These are phyloP conservation scores for Stomatorhinus walkeri DNA, from an alignment of 2,797 vertebrate species.

Conservation along the genomic window DNA sequence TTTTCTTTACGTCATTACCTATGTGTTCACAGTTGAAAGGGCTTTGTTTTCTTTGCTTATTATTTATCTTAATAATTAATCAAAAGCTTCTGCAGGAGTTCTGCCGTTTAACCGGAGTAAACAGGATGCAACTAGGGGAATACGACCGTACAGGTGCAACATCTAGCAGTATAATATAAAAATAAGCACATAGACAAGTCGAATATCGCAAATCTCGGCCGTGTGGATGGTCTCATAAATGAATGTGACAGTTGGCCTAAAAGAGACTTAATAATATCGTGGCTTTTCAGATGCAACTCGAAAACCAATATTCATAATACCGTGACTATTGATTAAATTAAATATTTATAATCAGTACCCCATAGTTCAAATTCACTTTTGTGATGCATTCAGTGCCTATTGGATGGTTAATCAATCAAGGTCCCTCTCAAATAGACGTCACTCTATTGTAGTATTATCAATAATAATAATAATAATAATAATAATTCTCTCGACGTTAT, in stretches of 20 bases:
- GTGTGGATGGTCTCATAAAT: background rate
- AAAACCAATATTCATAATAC: background rate
- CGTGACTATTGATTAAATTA: background rate
- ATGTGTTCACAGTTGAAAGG: background rate
- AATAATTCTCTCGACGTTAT: background rate
- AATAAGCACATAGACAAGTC: background rate
- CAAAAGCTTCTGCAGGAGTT: background rate
- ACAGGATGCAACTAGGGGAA: background rate
- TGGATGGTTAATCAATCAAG: background rate
- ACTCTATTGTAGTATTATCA: background rate
- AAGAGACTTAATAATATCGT: background rate
- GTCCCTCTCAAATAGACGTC: background rate
- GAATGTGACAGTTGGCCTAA: background rate
- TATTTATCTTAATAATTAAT: background rate
- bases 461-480: background rate
- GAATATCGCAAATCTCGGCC: background rate
- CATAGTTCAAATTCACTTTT: background rate
- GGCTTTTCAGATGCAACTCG: background rate
- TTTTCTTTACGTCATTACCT: background rate
- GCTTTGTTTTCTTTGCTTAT: background rate
- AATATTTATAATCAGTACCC: background rate
- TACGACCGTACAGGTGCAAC: background rate
- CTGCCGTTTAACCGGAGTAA: background rate
- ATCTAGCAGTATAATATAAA: background rate
- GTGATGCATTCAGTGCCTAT: background rate